Percentiles rank a stretch among this genome's conserved stretches.
These are phyloP conservation scores for Heliothis subflexa DNA, from an alignment of 1,140 invertebrate species.

Conservation along the genomic window DNA sequence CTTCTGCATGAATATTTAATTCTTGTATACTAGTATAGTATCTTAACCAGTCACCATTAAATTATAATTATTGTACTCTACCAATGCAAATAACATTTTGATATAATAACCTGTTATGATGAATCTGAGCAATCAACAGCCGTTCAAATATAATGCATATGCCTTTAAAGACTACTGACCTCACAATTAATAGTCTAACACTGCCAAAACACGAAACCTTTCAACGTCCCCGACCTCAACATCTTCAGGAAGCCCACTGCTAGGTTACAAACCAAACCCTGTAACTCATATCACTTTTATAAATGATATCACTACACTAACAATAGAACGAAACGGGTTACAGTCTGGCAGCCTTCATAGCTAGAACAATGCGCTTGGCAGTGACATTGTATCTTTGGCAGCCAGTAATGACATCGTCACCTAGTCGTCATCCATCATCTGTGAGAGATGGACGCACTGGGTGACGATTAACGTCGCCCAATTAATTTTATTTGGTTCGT, in stretches of 20 bases:
- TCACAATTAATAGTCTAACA: no score
- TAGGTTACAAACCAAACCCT: slow-evolving; percentile 6
- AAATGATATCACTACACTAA: slow-evolving; percentile 49
- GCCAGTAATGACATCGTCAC: slow-evolving; percentile 31
- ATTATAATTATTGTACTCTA: no score
- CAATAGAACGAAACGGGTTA: slow-evolving; percentile 66
- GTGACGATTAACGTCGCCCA: neutral
- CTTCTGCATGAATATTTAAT: no score
- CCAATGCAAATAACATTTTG: no score
- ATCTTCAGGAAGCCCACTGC: neutral
- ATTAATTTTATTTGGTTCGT: neutral
- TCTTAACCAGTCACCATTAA: no score
- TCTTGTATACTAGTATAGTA: no score
- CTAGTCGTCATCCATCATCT: slow-evolving; percentile 41
- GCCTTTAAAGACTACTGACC: no score
- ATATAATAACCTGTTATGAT: no score
- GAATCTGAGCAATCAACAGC: no score
- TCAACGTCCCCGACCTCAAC: slow-evolving; percentile 5
- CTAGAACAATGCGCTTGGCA: slow-evolving; percentile 70
- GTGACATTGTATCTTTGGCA: slow-evolving; percentile 63
- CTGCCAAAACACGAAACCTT: no score
- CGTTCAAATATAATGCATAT: no score
- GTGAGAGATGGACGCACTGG: slow-evolving; percentile 39
- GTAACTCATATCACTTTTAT: slow-evolving; percentile 31
- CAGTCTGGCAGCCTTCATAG: slow-evolving; percentile 65